phyloP scores from a whole-genome alignment of 1,140 invertebrate genomes.

The Globodera ellingtonae region DNA sequence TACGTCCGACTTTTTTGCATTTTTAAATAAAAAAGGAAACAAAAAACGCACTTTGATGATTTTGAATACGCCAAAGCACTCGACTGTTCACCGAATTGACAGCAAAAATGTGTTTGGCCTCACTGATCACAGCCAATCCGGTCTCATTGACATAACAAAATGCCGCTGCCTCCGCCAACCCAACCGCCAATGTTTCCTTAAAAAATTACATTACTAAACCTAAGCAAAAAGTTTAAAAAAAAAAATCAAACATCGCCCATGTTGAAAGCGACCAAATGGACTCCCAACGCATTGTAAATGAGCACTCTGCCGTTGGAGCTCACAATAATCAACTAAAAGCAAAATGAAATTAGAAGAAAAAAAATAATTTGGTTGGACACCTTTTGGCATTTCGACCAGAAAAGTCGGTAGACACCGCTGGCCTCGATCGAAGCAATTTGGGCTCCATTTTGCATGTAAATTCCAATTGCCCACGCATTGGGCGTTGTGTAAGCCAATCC shows the following conservation, averaged over 20 bases:
- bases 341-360: neutral
- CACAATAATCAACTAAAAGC: slow-evolving; percentile 35
- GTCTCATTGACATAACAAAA: slow-evolving; percentile 38
- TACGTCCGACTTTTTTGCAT: neutral
- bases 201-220: neutral
- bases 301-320: slow-evolving; percentile 19
- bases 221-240: neutral
- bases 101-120: slow-evolving; percentile 30
- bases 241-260: slow-evolving; percentile 35
- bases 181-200: slow-evolving; percentile 36
- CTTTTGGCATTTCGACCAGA: slow-evolving; percentile 46
- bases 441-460: slow-evolving; percentile 29
- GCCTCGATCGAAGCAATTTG: slow-evolving; percentile 24
- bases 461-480: slow-evolving; percentile 10
- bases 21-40: neutral
- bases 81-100: slow-evolving; percentile 39
- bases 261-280: slow-evolving; percentile 25
- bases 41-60: slow-evolving; percentile 13
- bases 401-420: slow-evolving; percentile 29
- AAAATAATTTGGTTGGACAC: slow-evolving; percentile 3
- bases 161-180: slow-evolving; percentile 26
- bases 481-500: slow-evolving; percentile 5
- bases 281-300: slow-evolving; percentile 35
- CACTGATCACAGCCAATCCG: slow-evolving; percentile 38
- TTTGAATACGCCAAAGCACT: slow-evolving; percentile 32